Base-by-base conservation (phyloP, 2,888 invertebrate species). In the Cephus nigrinus region DNA sequence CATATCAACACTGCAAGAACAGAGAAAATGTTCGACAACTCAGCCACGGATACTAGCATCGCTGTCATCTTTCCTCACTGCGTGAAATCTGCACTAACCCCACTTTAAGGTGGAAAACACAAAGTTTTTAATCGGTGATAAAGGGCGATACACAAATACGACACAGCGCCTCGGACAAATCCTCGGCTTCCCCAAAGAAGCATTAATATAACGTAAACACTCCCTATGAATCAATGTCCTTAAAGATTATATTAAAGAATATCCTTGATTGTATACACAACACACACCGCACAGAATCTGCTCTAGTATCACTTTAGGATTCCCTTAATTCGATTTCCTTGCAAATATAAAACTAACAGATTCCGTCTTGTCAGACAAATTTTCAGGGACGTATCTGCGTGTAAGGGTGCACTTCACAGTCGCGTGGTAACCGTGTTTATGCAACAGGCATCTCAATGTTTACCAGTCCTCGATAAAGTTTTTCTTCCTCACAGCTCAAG, bases 21-120 rank as follows among this genome's bases (percentile, higher is more conserved):
- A 86, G 95, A 95, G 92, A 95, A 94, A 91, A 96, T 95, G 92
- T 95, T 96, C 86, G 95, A 94, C 92, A 96, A 93, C 92, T 96
- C 96, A 81, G 95, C 95, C 90, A 95, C 93, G 82, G 95, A 95
- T 85, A 95, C 93, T 84, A 94, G 91, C 92, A 94, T 93, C 84
- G 93, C 93, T 87, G 93, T 93, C 93, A 94, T 93, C 85, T 84
- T 88, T 79, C 74, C 74, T 55, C 55, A 23, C 55, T 55, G 55
- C 55, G 55, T 55, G 55, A 55, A 55, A 55, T 55, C 55, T 55
- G 55, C 55, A 55, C 55, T 55, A 23, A 2, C 23, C 9, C 23
- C 35, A 35, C 55, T 23, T 55, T 23, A 55, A 23, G 55, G 55
- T 55, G 55, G 55, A 55, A 55, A 55, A 23, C 55, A 55, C 55